Evolutionary conservation across 2,888 invertebrate genomes (phyloP), one percentile per base, ranked within the genome.

Genomic region (Oegoconia quadripuncta): DNA sequence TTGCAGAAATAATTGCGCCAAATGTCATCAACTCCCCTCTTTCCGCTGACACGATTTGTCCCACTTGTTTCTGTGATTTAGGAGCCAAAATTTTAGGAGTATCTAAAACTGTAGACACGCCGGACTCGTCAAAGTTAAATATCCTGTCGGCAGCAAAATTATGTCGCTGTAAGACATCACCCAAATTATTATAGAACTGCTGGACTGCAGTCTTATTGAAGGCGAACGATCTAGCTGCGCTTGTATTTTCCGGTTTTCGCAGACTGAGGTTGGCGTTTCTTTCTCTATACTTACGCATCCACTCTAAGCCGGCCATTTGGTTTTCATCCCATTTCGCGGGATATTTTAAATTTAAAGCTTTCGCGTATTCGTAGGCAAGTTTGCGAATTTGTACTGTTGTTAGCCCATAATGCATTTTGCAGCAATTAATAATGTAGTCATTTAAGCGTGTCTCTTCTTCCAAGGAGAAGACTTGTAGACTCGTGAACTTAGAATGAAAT

Each of bases 211-310:
- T 44, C 16, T 50, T 52, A 29, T 65, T 65, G 30, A 66, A 64
- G 1, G 39, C 50, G 20, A 53, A 59, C 1, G 55, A 46, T 46
- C 64, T 45, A 13, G 50, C 57, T 11, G 56, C 46, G 43, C 56
- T 60, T 25, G 62, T 65, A n/a, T 57, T 48, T 54, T 66, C 55
- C 5, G 61, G 58, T 46, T 58, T 59, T 15, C 59, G 37, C 25
- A 62, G 42, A 34, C 48, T 52, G n/a, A 62, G 41, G 18, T 34
- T 17, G 20, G 27, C 31, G 26, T 41, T 28, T 30, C 37, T 31
- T 25, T 12, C 31, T n/a, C 42, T n/a, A 13, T 34, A 42, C 7
- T 28, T 17, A 34, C 17, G 11, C 27, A 35, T 26, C 43, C 44
- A 45, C 9, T 50, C 41, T 39, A 25, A n/a, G 6, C 46, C 46